These are phyloP conservation scores for Paralichthys olivaceus DNA, from an alignment of 2,113 vertebrate genomes.

Conservation along the genomic window DNA sequence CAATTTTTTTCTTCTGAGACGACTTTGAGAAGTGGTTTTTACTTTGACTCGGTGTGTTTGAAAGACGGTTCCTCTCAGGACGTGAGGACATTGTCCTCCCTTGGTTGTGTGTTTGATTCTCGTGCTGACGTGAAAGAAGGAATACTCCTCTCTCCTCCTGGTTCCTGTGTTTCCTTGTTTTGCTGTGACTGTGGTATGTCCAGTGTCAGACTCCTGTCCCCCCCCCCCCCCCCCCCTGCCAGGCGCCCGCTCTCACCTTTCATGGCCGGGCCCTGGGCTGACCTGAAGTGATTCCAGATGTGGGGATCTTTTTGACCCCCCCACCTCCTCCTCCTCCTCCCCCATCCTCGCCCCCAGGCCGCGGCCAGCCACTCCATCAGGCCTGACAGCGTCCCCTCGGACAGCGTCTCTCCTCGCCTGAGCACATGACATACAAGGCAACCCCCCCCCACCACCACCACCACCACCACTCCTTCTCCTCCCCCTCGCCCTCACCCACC, in stretches of 20 bases:
- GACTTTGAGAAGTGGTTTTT: too few relatives aligned
- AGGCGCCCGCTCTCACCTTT: conserved; percentile 81
- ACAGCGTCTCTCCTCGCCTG: conserved; percentile 76
- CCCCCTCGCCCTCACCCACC: conserved; percentile 31
- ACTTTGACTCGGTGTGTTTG: too few relatives aligned
- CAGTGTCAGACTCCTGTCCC: conserved; percentile 61
- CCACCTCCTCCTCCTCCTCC: neutral
- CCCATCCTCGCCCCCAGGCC: conserved; percentile 61
- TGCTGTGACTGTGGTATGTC: conserved; percentile 70
- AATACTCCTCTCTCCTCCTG: too few relatives aligned
- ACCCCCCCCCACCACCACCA: conserved; percentile 44
- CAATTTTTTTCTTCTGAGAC: too few relatives aligned
- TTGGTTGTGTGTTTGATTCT: neutral
- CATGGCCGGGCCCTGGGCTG: conserved; percentile 74
- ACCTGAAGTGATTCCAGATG: conserved; percentile 88
- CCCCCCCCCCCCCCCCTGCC: conserved; percentile 55
- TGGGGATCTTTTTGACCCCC: conserved; percentile 71
- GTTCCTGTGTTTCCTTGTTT: neutral
- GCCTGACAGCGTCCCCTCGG: conserved; percentile 82
- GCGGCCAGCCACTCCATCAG: conserved; percentile 81
- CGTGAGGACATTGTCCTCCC: too few relatives aligned
- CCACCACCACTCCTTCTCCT: conserved; percentile 6
- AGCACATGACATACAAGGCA: conserved; percentile 80
- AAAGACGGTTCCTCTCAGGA: too few relatives aligned
- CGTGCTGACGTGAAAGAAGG: too few relatives aligned